Conservation (phyloP, 2,113 vertebrate species). For the Cygnus buccinator region DNA sequence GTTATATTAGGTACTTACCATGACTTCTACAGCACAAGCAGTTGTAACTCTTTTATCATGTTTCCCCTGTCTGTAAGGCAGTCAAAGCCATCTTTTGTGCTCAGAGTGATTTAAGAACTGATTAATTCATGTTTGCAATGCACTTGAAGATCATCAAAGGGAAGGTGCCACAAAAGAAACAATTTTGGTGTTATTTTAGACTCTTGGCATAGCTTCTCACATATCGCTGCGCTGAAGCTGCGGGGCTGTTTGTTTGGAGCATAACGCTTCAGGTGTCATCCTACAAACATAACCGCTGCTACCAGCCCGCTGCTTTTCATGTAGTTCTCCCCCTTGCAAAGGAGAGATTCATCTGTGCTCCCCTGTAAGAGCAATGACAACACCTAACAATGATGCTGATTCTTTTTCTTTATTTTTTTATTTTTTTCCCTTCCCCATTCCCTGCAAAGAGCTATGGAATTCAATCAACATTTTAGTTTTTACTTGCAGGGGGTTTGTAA, state of each 20-base stretch:
- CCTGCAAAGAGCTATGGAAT: neutral
- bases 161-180: neutral
- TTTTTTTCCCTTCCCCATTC: neutral
- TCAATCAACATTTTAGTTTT: neutral
- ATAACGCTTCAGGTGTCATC: neutral
- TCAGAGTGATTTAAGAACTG: neutral
- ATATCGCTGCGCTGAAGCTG: neutral
- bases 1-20: neutral
- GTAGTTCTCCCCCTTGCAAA: neutral
- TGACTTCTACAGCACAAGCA: neutral
- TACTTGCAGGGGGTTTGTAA: neutral
- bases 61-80: neutral
- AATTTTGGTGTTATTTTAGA: neutral
- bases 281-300: fast-evolving
- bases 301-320: neutral
- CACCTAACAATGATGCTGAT: fast-evolving
- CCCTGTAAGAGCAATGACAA: neutral
- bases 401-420: neutral
- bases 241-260: neutral
- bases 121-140: conserved; percentile 31
- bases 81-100: neutral
- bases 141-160: conserved; percentile 18
- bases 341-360: neutral
- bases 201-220: neutral
- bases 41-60: neutral